A percentile compares a stretch with the other conserved stretches of the same genome.
Conservation (phyloP, 1,140 invertebrate genomes). For the Hesperophylax magnus region DNA sequence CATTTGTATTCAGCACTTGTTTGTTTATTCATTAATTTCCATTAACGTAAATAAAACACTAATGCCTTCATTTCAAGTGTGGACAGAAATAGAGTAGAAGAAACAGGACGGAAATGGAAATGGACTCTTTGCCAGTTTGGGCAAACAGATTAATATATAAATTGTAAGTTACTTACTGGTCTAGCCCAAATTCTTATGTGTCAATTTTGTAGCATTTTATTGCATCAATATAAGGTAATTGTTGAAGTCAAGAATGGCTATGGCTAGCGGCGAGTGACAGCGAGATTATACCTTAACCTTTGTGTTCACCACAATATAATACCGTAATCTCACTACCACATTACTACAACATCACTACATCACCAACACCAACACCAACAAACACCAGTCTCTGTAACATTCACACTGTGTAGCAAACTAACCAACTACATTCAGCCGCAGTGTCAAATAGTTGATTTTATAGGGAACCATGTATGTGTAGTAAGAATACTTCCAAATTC, state of each 20-base stretch:
- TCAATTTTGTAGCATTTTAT: slow-evolving; percentile 69
- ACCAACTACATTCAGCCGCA: slow-evolving; percentile 18
- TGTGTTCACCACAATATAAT: slow-evolving; percentile 28
- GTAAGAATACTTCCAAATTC: slow-evolving; percentile 71
- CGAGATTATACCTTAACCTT: background rate
- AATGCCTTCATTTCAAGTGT: slow-evolving; percentile 52
- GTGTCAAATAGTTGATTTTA: slow-evolving; percentile 57
- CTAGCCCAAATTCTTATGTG: slow-evolving; percentile 74
- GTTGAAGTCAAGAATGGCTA: slow-evolving; percentile 47
- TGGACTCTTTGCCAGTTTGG: slow-evolving; percentile 5
- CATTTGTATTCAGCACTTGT: slow-evolving; percentile 53
- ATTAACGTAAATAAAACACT: slow-evolving; percentile 42
- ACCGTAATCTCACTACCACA: background rate
- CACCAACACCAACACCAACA: slow-evolving; percentile 17
- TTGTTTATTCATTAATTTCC: slow-evolving; percentile 43
- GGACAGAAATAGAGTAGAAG: slow-evolving; percentile 25
- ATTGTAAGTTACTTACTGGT: slow-evolving; percentile 61
- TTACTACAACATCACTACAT: slow-evolving; percentile 9
- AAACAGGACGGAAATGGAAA: slow-evolving; percentile 15
- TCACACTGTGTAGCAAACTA: background rate
- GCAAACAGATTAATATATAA: slow-evolving; percentile 46
- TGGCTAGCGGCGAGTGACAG: slow-evolving; percentile 35
- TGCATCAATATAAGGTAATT: slow-evolving; percentile 57
- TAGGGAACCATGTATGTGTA: slow-evolving; percentile 66
- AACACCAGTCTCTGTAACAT: slow-evolving; percentile 43